Conservation (phyloP, 2,888 invertebrate genomes). For the Leptopterna dolabrata region DNA sequence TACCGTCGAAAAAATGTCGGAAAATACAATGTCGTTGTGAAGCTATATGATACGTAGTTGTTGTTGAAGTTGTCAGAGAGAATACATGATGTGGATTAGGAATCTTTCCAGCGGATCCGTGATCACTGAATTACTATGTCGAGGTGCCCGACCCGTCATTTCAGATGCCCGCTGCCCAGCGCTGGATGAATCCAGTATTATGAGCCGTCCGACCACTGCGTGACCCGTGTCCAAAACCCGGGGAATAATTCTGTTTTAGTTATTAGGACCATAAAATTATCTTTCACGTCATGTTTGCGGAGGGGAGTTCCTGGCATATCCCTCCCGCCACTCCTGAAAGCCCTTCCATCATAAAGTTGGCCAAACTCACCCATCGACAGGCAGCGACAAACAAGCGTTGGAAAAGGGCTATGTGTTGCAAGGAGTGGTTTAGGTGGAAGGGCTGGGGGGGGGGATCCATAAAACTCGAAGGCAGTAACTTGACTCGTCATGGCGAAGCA, state of each 20-base stretch:
- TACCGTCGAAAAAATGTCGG: too few species aligned
- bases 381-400: not conserved
- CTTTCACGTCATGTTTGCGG: not conserved
- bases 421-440: too few species aligned
- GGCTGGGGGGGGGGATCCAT: too few species aligned
- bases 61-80: not conserved
- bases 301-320: not conserved
- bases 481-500: not conserved
- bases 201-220: not conserved
- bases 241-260: constrained; percentile 15
- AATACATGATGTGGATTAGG: not conserved
- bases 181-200: not conserved
- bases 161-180: not conserved
- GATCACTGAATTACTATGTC: not conserved
- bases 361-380: not conserved
- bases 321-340: not conserved
- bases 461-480: not conserved
- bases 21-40: too few species aligned
- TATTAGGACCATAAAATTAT: constrained; percentile 15
- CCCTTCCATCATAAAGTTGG: constrained; percentile 17
- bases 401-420: not conserved
- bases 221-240: not conserved
- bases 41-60: too few species aligned
- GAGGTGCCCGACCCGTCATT: not conserved
- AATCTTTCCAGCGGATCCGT: not conserved